Evolutionary conservation across 2,113 vertebrate genomes (phyloP).

Genomic region (Eurypyga helias): DNA sequence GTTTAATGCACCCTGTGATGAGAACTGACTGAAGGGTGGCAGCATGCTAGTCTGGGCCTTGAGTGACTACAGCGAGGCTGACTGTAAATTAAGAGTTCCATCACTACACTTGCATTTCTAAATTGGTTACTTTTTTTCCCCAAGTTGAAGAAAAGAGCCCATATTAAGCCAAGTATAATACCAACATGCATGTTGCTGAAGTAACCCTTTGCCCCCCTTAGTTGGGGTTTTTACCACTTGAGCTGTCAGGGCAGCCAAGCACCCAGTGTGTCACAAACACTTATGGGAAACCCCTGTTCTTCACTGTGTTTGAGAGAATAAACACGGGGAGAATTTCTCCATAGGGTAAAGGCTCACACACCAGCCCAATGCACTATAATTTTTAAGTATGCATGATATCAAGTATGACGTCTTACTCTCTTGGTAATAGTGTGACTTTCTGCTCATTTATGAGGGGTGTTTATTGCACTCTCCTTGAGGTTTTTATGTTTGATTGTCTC

Average conservation of each 20-base stretch:
- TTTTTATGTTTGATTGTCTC: neutral
- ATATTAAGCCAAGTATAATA: neutral
- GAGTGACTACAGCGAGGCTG: neutral
- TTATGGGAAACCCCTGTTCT: neutral
- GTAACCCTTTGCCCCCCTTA: neutral
- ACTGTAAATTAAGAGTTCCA: neutral
- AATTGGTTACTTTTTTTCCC: neutral
- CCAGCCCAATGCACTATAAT: neutral
- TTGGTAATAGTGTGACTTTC: neutral
- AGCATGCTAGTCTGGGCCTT: neutral
- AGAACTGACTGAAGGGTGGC: neutral
- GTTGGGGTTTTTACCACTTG: neutral
- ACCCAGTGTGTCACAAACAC: neutral
- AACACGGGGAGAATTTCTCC: neutral
- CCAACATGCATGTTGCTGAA: neutral
- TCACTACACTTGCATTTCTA: neutral
- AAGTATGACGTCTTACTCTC: neutral
- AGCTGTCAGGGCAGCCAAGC: neutral
- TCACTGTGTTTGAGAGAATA: neutral
- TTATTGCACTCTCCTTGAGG: neutral
- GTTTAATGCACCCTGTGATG: neutral
- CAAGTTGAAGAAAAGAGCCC: neutral
- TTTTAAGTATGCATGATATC: neutral
- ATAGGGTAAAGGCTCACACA: neutral
- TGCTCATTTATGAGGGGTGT: neutral